Evolutionary conservation across 2,113 vertebrate species (phyloP).

Genomic region (Sialia sialis): DNA sequence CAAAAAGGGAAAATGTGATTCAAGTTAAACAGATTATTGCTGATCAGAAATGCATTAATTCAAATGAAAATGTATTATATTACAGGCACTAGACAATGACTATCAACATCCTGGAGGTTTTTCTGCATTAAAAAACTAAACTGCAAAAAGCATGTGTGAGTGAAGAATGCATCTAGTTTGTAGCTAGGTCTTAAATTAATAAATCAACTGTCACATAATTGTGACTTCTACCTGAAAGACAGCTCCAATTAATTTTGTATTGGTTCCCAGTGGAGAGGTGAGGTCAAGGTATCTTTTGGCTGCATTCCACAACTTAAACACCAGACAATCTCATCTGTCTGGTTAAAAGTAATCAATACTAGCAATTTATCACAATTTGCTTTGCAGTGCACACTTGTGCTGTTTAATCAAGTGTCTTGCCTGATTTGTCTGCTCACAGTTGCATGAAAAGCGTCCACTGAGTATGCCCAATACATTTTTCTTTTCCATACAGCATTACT

Average conservation of each 20-base stretch:
- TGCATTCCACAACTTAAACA: slow-evolving; percentile 47
- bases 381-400: not conserved
- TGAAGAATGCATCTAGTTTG: not conserved
- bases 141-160: not conserved
- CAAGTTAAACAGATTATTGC: not conserved
- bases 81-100: not conserved
- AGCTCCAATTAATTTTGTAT: slow-evolving; percentile 51
- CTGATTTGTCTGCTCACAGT: slow-evolving; percentile 43
- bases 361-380: slow-evolving; percentile 45
- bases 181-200: slow-evolving; percentile 34
- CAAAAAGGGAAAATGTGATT: not conserved
- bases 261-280: slow-evolving; percentile 22
- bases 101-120: not conserved
- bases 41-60: slow-evolving; percentile 10
- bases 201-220: slow-evolving; percentile 51
- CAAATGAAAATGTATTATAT: not conserved
- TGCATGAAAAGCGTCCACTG: not conserved
- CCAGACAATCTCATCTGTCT: not conserved
- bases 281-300: slow-evolving; percentile 60
- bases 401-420: slow-evolving; percentile 35
- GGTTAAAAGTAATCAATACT: slow-evolving; percentile 53
- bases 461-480: not conserved
- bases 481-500: not conserved
- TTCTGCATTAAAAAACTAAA: not conserved
- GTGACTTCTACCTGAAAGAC: slow-evolving; percentile 27